Evolutionary conservation across 2,113 vertebrate genomes (phyloP), one percentile per base, ranked within the genome.

Genomic region (Entelurus aequoreus): DNA sequence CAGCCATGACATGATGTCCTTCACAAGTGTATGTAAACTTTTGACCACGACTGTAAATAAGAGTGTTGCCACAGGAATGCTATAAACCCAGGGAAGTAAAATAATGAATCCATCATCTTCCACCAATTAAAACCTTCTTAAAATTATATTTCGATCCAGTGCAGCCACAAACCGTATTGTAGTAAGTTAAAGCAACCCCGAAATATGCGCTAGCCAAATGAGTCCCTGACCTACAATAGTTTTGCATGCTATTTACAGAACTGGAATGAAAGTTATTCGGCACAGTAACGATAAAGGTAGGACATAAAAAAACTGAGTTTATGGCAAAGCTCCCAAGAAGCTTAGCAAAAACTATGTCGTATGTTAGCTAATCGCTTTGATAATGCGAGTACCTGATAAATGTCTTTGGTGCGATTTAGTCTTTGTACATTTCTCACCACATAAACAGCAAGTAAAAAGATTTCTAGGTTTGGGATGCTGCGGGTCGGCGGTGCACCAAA

Each of bases 281-380:
- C 48, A 40, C 10, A 47, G 42, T 6, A 58, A 62, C 37, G 49
- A 56, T 12, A 9, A 52, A 8, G 21, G 13, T 35, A 1, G 9
- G 14, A 2, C 51, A 57, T 66, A 5, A 50, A 54, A 48, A 69
- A 28, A 28, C 2, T 15, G 5, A 11, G 47, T 10, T n/a, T 35
- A 54, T 5, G 40, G 8, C 13, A 14, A 35, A 48, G 47, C 3
- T 19, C 42, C 48, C 35, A 0, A 1, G 10, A 19, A 19, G 19
- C 4, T 28, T 2, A 28, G 28, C 28, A 46, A n/a, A 36, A 48
- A 47, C 16, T 65, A 5, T n/a, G 69, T 61, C 77, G 19, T 62
- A 13, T 66, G 49, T 54, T 48, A 75, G 68, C 61, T 65, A 62
- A 59, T 11, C 2, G 9, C 2, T 46, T 65, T 60, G 54, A 74